Percentiles rank a stretch among this genome's conserved stretches.
Conservation (phyloP, 2,113 vertebrate genomes). For the Sardina pilchardus region DNA sequence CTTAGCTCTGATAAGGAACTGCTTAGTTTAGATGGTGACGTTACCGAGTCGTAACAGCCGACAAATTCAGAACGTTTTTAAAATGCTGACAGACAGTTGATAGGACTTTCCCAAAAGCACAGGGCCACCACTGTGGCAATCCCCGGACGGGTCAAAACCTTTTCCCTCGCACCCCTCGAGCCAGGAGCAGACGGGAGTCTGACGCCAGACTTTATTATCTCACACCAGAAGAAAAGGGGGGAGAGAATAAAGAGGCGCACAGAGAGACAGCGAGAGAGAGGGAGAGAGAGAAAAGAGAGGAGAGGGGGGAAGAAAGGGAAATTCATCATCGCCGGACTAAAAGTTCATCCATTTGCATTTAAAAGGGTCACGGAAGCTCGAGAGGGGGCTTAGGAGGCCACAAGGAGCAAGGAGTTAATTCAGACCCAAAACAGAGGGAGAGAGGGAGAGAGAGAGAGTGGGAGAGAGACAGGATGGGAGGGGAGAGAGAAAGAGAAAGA, state of each 20-base stretch:
- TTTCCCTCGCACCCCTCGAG: slow-evolving; percentile 15
- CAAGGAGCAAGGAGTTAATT: slow-evolving; percentile 15
- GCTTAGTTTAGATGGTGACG: not conserved
- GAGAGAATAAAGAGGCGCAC: not conserved
- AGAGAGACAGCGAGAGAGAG: slow-evolving; percentile 16
- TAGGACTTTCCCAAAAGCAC: not conserved
- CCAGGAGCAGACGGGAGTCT: slow-evolving; percentile 19
- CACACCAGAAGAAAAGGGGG: slow-evolving; percentile 7
- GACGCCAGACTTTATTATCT: slow-evolving; percentile 36
- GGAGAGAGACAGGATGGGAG: too few species aligned
- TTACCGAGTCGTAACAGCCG: not conserved
- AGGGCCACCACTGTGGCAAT: slow-evolving; percentile 32
- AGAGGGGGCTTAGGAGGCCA: slow-evolving; percentile 5
- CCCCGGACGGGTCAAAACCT: slow-evolving; percentile 37
- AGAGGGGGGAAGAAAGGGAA: slow-evolving; percentile 32
- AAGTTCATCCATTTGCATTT: slow-evolving; percentile 49
- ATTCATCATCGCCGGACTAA: slow-evolving; percentile 26
- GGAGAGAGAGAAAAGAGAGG: not conserved
- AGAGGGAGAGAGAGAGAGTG: not conserved
- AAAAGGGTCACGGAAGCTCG: slow-evolving; percentile 31
- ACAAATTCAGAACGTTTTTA: not conserved
- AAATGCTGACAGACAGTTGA: not conserved
- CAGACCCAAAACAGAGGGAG: not conserved
- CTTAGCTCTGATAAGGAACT: not conserved
- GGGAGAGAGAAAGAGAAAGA: not conserved